These are phyloP conservation scores for Dinocampus coccinellae DNA, from an alignment of 2,888 invertebrate genomes.

Conservation along the genomic window DNA sequence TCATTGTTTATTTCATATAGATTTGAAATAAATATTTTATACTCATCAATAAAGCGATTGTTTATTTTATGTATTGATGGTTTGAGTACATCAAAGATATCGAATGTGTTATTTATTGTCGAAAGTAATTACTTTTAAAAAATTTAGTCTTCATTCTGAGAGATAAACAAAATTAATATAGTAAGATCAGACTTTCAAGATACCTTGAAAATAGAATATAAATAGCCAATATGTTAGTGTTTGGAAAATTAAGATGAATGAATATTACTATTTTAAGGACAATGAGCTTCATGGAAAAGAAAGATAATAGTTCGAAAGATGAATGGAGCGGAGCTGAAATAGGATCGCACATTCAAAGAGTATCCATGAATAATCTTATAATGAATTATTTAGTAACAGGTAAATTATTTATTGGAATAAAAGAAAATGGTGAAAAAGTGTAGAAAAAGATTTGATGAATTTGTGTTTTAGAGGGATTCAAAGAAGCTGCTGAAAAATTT, in stretches of 20 bases:
- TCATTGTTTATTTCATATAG: background rate
- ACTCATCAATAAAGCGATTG: background rate
- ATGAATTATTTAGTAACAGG: conserved; percentile 99
- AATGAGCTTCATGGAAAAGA: conserved; percentile 72
- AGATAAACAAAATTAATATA: background rate
- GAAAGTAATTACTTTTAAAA: background rate
- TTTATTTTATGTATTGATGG: background rate
- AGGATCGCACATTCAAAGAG: conserved; percentile 84
- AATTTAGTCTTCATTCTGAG: background rate
- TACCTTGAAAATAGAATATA: no score
- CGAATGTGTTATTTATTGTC: background rate
- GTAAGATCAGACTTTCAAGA: background rate
- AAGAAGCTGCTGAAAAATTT: conserved; percentile 97
- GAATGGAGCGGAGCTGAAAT: conserved; percentile 80
- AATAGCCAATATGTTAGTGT: no score
- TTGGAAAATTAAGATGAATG: no score
- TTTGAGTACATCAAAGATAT: background rate
- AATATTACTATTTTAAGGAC: conserved; percentile 22
- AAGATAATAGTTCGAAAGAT: conserved; percentile 73
- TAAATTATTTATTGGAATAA: no score
- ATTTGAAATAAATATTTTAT: background rate
- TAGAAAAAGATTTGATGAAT: background rate
- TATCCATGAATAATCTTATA: conserved; percentile 96
- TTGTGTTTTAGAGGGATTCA: conserved; percentile 82
- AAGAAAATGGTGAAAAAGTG: no score